These are phyloP conservation scores for Helobdella robusta DNA, from an alignment of 2,888 invertebrate species.

Conservation along the genomic window DNA sequence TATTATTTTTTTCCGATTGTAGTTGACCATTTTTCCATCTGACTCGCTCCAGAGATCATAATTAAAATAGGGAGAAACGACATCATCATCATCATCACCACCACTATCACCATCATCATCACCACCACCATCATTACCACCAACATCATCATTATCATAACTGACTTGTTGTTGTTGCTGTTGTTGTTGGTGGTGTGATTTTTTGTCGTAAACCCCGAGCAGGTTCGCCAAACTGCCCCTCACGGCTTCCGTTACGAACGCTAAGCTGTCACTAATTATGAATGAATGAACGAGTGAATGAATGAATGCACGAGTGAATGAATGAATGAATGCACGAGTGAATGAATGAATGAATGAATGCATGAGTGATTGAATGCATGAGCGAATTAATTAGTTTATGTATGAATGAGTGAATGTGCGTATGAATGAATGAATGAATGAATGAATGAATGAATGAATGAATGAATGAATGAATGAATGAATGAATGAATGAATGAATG, in stretches of 20 bases:
- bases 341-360: constrained; percentile 1
- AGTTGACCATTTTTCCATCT: too few relatives aligned
- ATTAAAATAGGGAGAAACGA: too few relatives aligned
- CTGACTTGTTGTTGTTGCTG: not conserved
- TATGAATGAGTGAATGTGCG: not conserved
- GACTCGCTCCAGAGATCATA: too few relatives aligned
- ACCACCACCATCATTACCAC: not conserved
- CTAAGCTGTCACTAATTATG: constrained; percentile 62
- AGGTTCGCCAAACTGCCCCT: constrained; percentile 79
- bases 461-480: constrained; percentile 1
- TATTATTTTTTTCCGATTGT: too few relatives aligned
- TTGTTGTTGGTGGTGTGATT: constrained; percentile 39
- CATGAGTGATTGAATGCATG: not conserved
- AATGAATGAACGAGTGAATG: constrained; percentile 3
- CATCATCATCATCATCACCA: constrained; percentile 6
- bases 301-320: not conserved
- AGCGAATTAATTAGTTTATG: not conserved
- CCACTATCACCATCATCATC: not conserved
- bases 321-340: not conserved
- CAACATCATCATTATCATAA: constrained; percentile 55
- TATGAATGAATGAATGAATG: not conserved
- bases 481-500: constrained; percentile 1
- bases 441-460: constrained; percentile 1
- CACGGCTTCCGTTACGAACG: constrained; percentile 83
- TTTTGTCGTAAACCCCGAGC: constrained; percentile 55